Evolutionary conservation across 2,888 invertebrate genomes (phyloP).

Genomic region (Lasioglossum morio): DNA sequence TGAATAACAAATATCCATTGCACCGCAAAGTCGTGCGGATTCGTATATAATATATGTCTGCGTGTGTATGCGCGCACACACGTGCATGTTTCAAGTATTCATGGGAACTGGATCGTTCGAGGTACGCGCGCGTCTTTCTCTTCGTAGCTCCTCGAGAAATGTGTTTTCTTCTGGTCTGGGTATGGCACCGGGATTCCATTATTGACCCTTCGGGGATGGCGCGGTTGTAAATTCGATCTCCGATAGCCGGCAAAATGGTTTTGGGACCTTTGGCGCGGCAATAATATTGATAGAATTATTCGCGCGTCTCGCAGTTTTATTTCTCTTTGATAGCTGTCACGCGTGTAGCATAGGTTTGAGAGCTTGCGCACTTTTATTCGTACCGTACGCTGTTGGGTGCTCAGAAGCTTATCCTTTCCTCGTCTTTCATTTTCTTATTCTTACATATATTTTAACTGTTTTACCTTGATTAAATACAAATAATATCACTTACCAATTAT

Average conservation of each 20-base stretch:
- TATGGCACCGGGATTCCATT: slow-evolving; percentile 16
- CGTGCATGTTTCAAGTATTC: slow-evolving; percentile 49
- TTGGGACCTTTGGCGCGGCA: background rate
- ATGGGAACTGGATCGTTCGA: slow-evolving; percentile 68
- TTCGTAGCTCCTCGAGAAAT: slow-evolving; percentile 44
- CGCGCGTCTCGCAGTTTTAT: background rate
- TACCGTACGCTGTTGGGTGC: background rate
- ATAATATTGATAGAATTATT: slow-evolving; percentile 3
- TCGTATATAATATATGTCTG: slow-evolving; percentile 6
- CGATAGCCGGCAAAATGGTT: background rate
- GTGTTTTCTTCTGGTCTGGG: slow-evolving; percentile 31
- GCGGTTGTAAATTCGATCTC: background rate
- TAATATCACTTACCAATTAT: too few species aligned
- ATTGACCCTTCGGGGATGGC: slow-evolving; percentile 26
- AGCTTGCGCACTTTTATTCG: background rate
- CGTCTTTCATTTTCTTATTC: too few species aligned
- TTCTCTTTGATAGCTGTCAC: background rate
- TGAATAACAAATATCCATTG: slow-evolving; percentile 66
- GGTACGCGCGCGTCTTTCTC: slow-evolving; percentile 45
- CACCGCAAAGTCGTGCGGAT: slow-evolving; percentile 55
- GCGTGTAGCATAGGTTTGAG: background rate
- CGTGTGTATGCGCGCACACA: background rate
- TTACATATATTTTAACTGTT: too few species aligned
- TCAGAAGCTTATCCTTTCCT: too few species aligned
- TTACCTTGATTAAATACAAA: too few species aligned